These are phyloP conservation scores for Hozukius guyotensis DNA, from an alignment of 2,797 vertebrate species.

Conservation along the genomic window DNA sequence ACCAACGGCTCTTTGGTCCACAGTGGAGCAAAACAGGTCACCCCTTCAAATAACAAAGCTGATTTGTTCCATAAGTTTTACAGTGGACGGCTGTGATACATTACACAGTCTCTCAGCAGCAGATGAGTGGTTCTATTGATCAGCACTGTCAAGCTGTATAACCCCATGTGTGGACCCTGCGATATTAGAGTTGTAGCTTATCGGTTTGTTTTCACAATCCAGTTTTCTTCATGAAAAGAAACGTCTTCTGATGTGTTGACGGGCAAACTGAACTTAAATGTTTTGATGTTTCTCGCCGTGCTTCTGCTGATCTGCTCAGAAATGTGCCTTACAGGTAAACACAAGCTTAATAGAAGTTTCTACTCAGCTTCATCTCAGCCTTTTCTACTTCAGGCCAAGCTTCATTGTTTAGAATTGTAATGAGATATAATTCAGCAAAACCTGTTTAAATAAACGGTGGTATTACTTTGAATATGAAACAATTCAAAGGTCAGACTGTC, in stretches of 20 bases:
- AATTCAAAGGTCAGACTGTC: not conserved
- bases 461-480: not conserved
- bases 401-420: not conserved
- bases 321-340: not conserved
- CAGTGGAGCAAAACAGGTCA: slow-evolving; percentile 30
- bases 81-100: slow-evolving; percentile 28
- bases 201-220: slow-evolving; percentile 24
- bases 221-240: slow-evolving; percentile 28
- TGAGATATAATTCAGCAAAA: not conserved
- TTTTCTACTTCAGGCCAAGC: not conserved
- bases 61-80: slow-evolving; percentile 47
- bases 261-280: not conserved
- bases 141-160: slow-evolving; percentile 39
- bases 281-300: not conserved
- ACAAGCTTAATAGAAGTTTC: not conserved
- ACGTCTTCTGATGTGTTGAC: not conserved
- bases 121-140: slow-evolving; percentile 56
- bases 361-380: not conserved
- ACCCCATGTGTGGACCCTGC: slow-evolving; percentile 12
- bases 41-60: slow-evolving; percentile 46
- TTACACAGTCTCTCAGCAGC: slow-evolving; percentile 31
- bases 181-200: slow-evolving; percentile 24
- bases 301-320: not conserved
- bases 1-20: slow-evolving; percentile 15
- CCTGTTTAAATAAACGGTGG: not conserved